Conservation (phyloP, 2,888 invertebrate genomes). For the Euclidia mi region DNA sequence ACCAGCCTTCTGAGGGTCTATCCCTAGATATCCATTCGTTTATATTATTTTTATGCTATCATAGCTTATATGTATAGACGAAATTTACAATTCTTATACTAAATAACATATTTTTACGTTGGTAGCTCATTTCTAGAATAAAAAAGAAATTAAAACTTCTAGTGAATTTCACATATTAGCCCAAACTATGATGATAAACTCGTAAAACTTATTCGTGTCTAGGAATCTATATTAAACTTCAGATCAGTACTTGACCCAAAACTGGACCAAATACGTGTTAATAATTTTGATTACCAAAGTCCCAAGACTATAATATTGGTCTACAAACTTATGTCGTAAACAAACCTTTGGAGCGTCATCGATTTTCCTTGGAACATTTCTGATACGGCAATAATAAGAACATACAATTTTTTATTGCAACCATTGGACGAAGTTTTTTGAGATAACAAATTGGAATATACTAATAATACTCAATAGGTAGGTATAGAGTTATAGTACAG, state of each 20-base stretch:
- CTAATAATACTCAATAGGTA: neutral
- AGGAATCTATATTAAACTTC: slow-evolving; percentile 32
- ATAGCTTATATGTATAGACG: too few species aligned
- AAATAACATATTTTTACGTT: too few species aligned
- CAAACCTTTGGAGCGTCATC: slow-evolving; percentile 37
- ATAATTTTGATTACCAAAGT: slow-evolving; percentile 55
- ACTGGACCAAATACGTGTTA: slow-evolving; percentile 40
- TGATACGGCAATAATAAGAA: slow-evolving; percentile 17
- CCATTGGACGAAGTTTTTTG: too few species aligned
- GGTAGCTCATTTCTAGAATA: too few species aligned
- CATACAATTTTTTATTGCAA: slow-evolving; percentile 7
- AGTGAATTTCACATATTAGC: too few species aligned
- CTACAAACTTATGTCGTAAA: slow-evolving; percentile 40
- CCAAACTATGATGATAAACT: too few species aligned
- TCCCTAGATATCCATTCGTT: too few species aligned
- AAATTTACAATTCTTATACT: too few species aligned
- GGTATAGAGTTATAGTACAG: neutral
- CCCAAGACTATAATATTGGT: slow-evolving; percentile 31
- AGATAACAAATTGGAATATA: neutral
- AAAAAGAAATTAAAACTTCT: too few species aligned
- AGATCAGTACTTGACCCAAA: slow-evolving; percentile 35
- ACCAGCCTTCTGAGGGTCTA: too few species aligned
- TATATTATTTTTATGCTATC: too few species aligned
- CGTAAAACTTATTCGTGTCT: slow-evolving; percentile 8
- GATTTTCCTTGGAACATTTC: slow-evolving; percentile 28